Evolutionary conservation across 2,888 invertebrate species (phyloP).

Genomic region (Theodoxus fluviatilis): DNA sequence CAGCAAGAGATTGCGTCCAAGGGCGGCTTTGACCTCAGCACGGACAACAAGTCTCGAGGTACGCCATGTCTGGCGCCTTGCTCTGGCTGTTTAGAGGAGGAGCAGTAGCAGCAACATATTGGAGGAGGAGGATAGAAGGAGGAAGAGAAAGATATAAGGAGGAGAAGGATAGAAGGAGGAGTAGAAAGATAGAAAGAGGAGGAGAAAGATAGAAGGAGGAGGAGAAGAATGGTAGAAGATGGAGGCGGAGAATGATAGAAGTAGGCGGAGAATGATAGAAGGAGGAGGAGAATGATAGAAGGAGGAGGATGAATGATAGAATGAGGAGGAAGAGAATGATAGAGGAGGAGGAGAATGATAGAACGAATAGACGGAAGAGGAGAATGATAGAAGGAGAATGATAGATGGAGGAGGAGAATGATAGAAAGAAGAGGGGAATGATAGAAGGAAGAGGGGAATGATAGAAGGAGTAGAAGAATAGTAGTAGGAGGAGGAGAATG

Average conservation of each 20-base stretch:
- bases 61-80: no score
- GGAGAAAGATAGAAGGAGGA: no score
- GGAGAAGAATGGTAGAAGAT: neutral
- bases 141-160: no score
- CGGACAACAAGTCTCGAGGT: slow-evolving; percentile 56
- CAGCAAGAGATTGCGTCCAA: slow-evolving; percentile 69
- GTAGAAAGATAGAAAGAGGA: neutral
- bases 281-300: neutral
- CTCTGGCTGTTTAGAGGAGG: no score
- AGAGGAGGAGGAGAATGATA: neutral
- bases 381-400: neutral
- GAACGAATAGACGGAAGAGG: neutral
- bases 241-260: neutral
- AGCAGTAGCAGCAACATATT: neutral
- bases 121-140: neutral
- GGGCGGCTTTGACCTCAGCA: slow-evolving; percentile 58
- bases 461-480: neutral
- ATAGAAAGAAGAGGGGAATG: neutral
- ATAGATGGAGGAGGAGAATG: neutral
- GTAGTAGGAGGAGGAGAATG: neutral
- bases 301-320: neutral
- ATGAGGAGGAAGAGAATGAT: neutral
- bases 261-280: neutral
- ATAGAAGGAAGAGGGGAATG: neutral
- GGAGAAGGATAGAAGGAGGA: neutral